These are phyloP conservation scores for Nasonia oneida DNA, from an alignment of 2,888 invertebrate genomes.

Conservation along the genomic window DNA sequence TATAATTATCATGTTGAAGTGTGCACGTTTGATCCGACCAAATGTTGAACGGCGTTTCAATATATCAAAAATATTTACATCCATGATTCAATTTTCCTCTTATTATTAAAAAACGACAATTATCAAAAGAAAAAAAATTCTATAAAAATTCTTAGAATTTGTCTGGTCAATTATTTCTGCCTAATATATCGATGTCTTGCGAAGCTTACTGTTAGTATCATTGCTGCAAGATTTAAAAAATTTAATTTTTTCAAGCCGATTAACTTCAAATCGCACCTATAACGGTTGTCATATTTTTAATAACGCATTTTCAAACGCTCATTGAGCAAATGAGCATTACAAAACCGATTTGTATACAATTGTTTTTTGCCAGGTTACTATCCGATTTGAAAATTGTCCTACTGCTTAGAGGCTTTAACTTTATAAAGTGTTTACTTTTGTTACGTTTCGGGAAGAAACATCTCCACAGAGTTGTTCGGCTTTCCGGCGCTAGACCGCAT, in stretches of 20 bases:
- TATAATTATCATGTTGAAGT: constrained; percentile 18
- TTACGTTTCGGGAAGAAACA: constrained; percentile 78
- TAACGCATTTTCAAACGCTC: constrained; percentile 35
- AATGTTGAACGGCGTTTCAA: constrained; percentile 50
- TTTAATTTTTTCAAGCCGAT: constrained; percentile 59
- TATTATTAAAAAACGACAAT: constrained; percentile 30
- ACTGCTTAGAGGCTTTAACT: constrained; percentile 34
- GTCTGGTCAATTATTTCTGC: constrained; percentile 46
- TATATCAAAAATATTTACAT: constrained; percentile 63
- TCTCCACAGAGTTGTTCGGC: constrained; percentile 72
- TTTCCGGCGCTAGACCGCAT: constrained; percentile 78
- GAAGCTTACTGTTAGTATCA: constrained; percentile 54
- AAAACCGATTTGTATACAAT: constrained; percentile 31
- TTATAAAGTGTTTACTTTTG: constrained; percentile 61
- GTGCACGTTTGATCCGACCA: constrained; percentile 49
- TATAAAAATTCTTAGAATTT: constrained; percentile 53
- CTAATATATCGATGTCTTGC: constrained; percentile 60
- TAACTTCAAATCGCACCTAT: constrained; percentile 56
- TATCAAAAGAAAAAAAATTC: constrained; percentile 39
- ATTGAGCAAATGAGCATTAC: constrained; percentile 28
- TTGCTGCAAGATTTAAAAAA: constrained; percentile 49
- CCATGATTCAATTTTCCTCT: constrained; percentile 28
- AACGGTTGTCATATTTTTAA: constrained; percentile 37
- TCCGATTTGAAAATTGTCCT: constrained; percentile 36
- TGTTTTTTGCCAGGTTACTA: constrained; percentile 24